Base-by-base conservation (phyloP, 2,113 vertebrate genomes). In the Anarhynchus alexandrinus region DNA sequence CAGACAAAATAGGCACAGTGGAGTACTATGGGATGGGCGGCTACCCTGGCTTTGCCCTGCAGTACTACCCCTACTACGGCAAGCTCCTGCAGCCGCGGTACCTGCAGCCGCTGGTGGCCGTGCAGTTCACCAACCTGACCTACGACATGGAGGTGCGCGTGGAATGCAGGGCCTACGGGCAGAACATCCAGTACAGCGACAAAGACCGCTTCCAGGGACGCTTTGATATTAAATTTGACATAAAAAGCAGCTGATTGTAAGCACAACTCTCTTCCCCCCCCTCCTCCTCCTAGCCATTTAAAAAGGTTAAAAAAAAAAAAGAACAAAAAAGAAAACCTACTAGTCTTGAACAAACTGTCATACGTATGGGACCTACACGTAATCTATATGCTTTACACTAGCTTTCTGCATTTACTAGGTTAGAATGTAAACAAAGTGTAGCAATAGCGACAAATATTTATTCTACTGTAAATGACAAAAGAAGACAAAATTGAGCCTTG, bases 291-390 rank as follows among this genome's bases (percentile, higher is more conserved):
- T 98, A 98, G 98, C 98, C 98, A 98, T 98, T 98, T 93, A 97
- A 98, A 96, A 98, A 98, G 96, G 95, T 97, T 93, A 82, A 97
- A 97, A 98, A 98, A 95, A 96, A 97, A 96, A 96, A 96, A 94
- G 90, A 95, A 98, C 84, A 97, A 97, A 98, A 97, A 95, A 97
- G 90, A 97, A 98, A 98, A 99, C 98, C 98, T 98, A 98, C 99
- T 99, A 99, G 99, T 99, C 99, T 99, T 99, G 99, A 99, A 99
- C 98, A 99, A 99, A 99, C 98, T 98, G 99, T 99, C 99, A 99
- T 99, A 99, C 98, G 98, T 99, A 99, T 99, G 99, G 99, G 99
- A 99, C 99, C 99, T 99, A 99, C 99, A 99, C 99, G 98, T 99
- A 99, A 99, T 99, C 99, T 98, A 98, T 99, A 99, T 98, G 99